Evolutionary conservation across 2,797 vertebrate genomes (phyloP).

Genomic region (Streptopelia turtur): DNA sequence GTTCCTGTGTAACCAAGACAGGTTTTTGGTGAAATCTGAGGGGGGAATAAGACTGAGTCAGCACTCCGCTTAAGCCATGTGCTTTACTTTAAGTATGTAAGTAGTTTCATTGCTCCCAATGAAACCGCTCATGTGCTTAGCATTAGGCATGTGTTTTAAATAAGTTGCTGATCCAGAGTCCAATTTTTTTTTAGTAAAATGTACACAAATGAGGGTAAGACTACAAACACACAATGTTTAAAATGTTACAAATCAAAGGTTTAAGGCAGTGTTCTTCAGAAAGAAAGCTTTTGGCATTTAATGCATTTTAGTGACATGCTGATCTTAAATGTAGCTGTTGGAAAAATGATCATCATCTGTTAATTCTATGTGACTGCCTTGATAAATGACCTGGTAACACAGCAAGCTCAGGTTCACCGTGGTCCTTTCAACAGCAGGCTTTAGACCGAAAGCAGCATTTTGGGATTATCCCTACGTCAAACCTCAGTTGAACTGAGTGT

Average conservation of each 20-base stretch:
- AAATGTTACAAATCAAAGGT: neutral
- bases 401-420: neutral
- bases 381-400: neutral
- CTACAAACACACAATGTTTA: neutral
- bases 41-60: constrained; percentile 8
- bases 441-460: neutral
- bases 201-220: neutral
- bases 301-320: neutral
- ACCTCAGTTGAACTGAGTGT: neutral
- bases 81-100: neutral
- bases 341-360: neutral
- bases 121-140: neutral
- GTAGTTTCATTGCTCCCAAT: neutral
- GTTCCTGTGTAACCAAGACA: neutral
- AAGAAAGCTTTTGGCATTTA: neutral
- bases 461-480: neutral
- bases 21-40: neutral
- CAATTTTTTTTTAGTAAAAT: neutral
- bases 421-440: neutral
- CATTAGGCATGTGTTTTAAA: constrained; percentile 27
- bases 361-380: neutral
- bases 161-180: neutral
- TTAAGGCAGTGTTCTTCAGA: neutral
- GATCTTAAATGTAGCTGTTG: neutral
- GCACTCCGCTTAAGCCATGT: neutral